Evolutionary conservation across 2,888 invertebrate species (phyloP), one percentile per base, ranked within the genome.

Genomic region (Belgica antarctica): DNA sequence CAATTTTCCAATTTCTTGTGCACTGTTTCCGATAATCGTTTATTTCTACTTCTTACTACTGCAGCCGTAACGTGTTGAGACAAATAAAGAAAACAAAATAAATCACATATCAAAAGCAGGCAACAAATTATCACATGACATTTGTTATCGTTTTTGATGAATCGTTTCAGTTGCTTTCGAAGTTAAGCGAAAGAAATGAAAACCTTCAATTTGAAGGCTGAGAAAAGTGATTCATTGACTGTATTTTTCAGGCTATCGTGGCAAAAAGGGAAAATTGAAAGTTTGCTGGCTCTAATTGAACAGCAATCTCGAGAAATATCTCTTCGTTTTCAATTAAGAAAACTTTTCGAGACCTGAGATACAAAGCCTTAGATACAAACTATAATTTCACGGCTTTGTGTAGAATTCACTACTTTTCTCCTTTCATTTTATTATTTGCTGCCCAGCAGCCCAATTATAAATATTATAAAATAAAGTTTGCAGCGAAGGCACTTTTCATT

Each of bases 101-200:
- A 22, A 31, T 31, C 19, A 52, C 22, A 52, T 22, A 52, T 3
- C 22, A 52, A 52, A 52, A 22, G 19, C 52, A 52, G 52, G 22
- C 19, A 5, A 12, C 17, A 52, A 52, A 52, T 52, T 52, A 52
- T 52, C 52, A 52, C 22, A 52, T 52, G 52, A n/a, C n/a, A n/a
- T n/a, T n/a, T 2, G 22, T 22, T 41, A 15, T 19, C 52, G 17
- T n/a, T 41, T n/a, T 52, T 22, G 22, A 22, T 22, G 52, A 52
- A 52, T 41, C 31, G 31, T 31, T 7, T 12, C 41, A 41, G 41
- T 52, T 52, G n/a, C 52, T 52, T 52, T 22, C 19, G 52, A 52
- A 19, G 17, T 52, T 17, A 52, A 52, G 22, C 22, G 52, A 10
- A 52, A 52, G 52, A 52, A 52, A 52, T 52, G 52, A 10, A 52